These are phyloP conservation scores for Rutpela maculata DNA, from an alignment of 2,888 invertebrate species.

Conservation along the genomic window DNA sequence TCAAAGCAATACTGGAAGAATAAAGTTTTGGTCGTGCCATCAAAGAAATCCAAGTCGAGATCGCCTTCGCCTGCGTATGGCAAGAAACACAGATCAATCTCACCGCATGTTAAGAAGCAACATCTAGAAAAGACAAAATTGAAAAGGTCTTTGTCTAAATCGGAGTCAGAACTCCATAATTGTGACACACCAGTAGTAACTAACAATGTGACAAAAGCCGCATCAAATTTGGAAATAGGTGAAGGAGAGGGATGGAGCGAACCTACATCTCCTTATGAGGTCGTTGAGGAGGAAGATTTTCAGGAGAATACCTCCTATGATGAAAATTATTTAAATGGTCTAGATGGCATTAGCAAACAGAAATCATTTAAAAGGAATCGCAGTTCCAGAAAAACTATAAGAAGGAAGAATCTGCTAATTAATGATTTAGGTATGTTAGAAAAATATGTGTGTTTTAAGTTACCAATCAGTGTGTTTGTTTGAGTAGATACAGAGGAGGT, in stretches of 20 bases:
- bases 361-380: slow-evolving; percentile 55
- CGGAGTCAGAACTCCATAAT: neutral
- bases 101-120: neutral
- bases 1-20: neutral
- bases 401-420: slow-evolving; percentile 50
- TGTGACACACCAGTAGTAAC: neutral
- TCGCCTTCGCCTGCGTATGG: neutral
- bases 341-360: slow-evolving; percentile 80
- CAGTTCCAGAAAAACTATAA: slow-evolving; percentile 54
- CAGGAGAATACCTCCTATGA: slow-evolving; percentile 12
- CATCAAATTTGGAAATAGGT: neutral
- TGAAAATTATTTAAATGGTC: slow-evolving; percentile 76
- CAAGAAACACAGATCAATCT: neutral
- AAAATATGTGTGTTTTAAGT: slow-evolving; percentile 5
- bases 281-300: slow-evolving; percentile 4
- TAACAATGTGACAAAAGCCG: neutral
- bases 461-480: too few species aligned
- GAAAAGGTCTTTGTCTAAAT: slow-evolving; percentile 14
- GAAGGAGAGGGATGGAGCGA: neutral
- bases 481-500: too few species aligned
- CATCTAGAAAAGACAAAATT: neutral
- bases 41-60: neutral
- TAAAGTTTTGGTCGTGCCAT: slow-evolving; percentile 3
- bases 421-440: slow-evolving; percentile 25
- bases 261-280: neutral